phyloP scores from a whole-genome alignment of 2,113 vertebrate species.

The Indri indri region DNA sequence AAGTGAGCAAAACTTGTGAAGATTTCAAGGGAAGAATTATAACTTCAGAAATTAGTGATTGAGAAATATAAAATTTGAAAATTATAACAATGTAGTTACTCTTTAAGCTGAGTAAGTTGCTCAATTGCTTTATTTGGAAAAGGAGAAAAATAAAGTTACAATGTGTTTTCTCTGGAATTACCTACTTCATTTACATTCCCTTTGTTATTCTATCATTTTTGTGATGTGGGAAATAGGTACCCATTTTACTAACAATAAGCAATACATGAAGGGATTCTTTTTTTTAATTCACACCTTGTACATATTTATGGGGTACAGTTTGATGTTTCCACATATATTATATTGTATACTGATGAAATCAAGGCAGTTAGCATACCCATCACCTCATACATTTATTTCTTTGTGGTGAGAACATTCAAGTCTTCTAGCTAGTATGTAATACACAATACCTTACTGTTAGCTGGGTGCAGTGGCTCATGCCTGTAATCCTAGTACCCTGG shows the following conservation, averaged over 20 bases:
- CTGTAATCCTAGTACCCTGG: too few relatives aligned
- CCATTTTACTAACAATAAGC: not conserved
- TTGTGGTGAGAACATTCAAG: too few relatives aligned
- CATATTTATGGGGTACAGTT: not conserved
- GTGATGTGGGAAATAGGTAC: not conserved
- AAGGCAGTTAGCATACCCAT: not conserved
- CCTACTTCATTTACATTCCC: not conserved
- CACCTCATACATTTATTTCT: not conserved
- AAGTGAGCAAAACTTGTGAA: not conserved
- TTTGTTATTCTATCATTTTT: constrained; percentile 28
- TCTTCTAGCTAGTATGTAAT: not conserved
- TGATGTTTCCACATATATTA: not conserved
- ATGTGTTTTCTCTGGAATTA: constrained; percentile 39
- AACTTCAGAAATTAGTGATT: constrained; percentile 41
- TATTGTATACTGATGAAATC: not conserved
- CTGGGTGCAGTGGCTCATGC: too few relatives aligned
- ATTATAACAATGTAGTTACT: not conserved
- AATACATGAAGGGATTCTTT: constrained; percentile 10
- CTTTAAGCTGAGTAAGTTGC: constrained; percentile 23
- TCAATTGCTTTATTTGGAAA: constrained; percentile 1
- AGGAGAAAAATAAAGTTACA: constrained; percentile 36
- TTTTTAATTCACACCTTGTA: not conserved
- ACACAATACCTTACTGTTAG: not conserved
- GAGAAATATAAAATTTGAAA: constrained; percentile 25
- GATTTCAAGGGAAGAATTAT: constrained; percentile 29